A percentile compares a stretch with the other conserved stretches of the same genome.
phyloP scores from a whole-genome alignment of 2,113 vertebrate genomes.

The Hemicordylus capensis region DNA sequence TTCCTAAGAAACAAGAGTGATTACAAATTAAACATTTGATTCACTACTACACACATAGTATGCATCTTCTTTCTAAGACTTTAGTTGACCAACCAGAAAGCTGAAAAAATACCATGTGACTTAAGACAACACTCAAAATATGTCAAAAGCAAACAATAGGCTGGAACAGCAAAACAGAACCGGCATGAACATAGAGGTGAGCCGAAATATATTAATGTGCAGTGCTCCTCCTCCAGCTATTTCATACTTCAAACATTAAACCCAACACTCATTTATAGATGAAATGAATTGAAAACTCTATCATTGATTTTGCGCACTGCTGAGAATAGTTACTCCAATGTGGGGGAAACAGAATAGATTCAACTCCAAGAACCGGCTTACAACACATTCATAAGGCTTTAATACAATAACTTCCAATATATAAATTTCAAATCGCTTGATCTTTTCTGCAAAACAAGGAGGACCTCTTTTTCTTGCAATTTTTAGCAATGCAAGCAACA shows the following conservation, averaged over 20 bases:
- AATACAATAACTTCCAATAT: conserved; percentile 16
- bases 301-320: background rate
- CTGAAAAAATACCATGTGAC: conserved; percentile 3
- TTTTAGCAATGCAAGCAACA: background rate
- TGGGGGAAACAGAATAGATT: background rate
- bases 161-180: conserved; percentile 35
- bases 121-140: conserved; percentile 34
- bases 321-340: conserved; percentile 16
- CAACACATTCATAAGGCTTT: background rate
- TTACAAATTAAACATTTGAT: background rate
- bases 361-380: conserved; percentile 1
- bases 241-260: background rate
- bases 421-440: conserved; percentile 5
- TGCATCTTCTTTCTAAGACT: background rate
- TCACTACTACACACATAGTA: background rate
- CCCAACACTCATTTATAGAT: background rate
- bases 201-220: conserved; percentile 19
- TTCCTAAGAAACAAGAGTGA: background rate
- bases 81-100: background rate
- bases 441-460: conserved; percentile 37
- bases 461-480: conserved; percentile 23
- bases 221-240: background rate
- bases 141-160: conserved; percentile 39
- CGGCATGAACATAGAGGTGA: conserved; percentile 1
- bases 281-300: background rate